These are phyloP conservation scores for Willisornis vidua DNA, from an alignment of 2,113 vertebrate species.

Conservation along the genomic window DNA sequence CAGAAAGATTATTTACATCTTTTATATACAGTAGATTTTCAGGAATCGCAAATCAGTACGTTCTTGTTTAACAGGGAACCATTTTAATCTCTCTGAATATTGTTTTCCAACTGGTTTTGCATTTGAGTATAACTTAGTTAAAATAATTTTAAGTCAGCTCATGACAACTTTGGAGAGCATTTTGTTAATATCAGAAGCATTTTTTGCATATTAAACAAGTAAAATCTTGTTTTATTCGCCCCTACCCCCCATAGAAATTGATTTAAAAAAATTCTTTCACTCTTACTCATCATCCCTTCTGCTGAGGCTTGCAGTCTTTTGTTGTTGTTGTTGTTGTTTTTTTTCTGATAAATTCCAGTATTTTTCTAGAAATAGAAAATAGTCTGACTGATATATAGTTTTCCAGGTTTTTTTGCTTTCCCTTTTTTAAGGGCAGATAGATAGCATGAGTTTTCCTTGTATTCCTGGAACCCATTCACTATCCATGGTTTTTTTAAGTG, in stretches of 20 bases:
- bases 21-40: not conserved
- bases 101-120: not conserved
- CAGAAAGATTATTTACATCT: not conserved
- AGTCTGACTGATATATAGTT: not conserved
- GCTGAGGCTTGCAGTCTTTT: not conserved
- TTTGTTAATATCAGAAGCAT: not conserved
- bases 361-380: not conserved
- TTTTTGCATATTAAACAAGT: not conserved
- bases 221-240: not conserved
- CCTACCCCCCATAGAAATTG: accelerated
- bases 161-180: not conserved
- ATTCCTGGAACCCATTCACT: not conserved
- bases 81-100: not conserved
- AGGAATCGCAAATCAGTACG: not conserved
- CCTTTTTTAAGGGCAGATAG: not conserved
- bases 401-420: not conserved
- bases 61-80: not conserved
- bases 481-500: not conserved
- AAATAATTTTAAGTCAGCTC: not conserved
- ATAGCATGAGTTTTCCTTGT: not conserved
- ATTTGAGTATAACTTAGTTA: not conserved
- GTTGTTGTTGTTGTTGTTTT: not conserved
- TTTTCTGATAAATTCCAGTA: not conserved
- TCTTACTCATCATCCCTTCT: not conserved
- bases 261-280: not conserved